Conservation (phyloP, 2,797 vertebrate species). For the Erpetoichthys calabaricus region DNA sequence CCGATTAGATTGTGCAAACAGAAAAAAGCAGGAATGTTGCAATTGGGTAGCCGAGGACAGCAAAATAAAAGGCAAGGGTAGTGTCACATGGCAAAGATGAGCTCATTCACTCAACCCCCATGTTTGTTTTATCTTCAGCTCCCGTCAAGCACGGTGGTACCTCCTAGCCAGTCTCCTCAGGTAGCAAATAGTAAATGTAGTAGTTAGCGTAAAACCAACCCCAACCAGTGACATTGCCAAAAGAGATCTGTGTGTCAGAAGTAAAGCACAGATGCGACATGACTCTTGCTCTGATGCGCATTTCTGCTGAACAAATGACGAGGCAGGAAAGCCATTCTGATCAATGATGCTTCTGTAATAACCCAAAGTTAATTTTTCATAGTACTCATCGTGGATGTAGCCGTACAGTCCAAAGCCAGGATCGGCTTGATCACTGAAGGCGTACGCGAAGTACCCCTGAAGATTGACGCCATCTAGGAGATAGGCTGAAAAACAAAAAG, state of each 20-base stretch:
- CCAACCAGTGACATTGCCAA: constrained; percentile 62
- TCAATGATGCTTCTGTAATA: constrained; percentile 76
- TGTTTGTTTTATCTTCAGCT: too few relatives aligned
- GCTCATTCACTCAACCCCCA: too few relatives aligned
- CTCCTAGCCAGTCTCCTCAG: constrained; percentile 45
- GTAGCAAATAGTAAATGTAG: constrained; percentile 73
- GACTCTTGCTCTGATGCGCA: constrained; percentile 42
- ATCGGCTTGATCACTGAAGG: constrained; percentile 72
- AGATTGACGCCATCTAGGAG: constrained; percentile 76
- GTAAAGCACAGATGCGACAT: constrained; percentile 45
- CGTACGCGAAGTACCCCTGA: constrained; percentile 84
- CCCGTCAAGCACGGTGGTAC: constrained; percentile 14
- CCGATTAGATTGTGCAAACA: too few relatives aligned
- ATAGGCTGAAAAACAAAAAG: constrained; percentile 49
- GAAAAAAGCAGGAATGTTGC: too few relatives aligned
- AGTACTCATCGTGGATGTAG: constrained; percentile 57
- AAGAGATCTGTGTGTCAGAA: constrained; percentile 54
- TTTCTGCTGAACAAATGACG: constrained; percentile 27
- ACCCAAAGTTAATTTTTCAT: constrained; percentile 68
- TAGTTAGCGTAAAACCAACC: constrained; percentile 58
- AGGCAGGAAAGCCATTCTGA: constrained; percentile 65
- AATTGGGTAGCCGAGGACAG: too few relatives aligned
- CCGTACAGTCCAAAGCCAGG: constrained; percentile 77
- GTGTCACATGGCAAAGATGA: too few relatives aligned
- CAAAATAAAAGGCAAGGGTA: too few relatives aligned